A percentile compares a stretch with the other conserved stretches of the same genome.
These are phyloP conservation scores for Brevimyrus niger DNA, from an alignment of 2,113 vertebrate genomes.

Conservation along the genomic window DNA sequence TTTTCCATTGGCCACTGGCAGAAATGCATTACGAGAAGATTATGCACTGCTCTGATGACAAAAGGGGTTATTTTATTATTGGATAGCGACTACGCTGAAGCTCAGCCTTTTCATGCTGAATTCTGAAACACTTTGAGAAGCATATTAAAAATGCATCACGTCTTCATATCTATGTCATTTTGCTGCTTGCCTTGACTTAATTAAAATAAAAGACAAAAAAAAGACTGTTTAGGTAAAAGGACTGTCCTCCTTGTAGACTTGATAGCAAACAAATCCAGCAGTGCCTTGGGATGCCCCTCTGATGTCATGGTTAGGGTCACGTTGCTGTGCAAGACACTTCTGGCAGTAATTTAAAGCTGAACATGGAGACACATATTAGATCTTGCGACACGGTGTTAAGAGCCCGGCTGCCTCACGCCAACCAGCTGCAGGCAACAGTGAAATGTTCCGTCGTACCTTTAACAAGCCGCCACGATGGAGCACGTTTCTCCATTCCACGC, in stretches of 20 bases:
- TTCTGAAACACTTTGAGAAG: not conserved
- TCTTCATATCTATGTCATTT: not conserved
- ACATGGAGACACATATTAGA: not conserved
- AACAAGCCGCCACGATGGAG: not conserved
- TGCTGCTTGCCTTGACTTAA: not conserved
- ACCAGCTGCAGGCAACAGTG: not conserved
- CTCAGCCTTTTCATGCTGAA: not conserved
- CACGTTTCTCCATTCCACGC: not conserved
- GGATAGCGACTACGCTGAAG: not conserved
- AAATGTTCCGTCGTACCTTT: not conserved
- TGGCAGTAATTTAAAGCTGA: conserved; percentile 6
- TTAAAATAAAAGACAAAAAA: not conserved
- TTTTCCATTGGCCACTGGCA: conserved; percentile 1
- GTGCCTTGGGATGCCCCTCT: not conserved
- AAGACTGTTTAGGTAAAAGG: not conserved
- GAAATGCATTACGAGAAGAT: not conserved
- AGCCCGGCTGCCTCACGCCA: not conserved
- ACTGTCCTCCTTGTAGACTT: not conserved
- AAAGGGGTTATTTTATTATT: not conserved
- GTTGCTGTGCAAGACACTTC: not conserved
- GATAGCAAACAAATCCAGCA: not conserved
- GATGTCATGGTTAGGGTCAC: not conserved
- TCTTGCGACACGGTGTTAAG: not conserved
- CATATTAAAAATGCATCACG: not conserved
- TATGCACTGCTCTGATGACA: not conserved